Conservation (phyloP, 2,888 invertebrate genomes). For the Andrena trimmerana region DNA sequence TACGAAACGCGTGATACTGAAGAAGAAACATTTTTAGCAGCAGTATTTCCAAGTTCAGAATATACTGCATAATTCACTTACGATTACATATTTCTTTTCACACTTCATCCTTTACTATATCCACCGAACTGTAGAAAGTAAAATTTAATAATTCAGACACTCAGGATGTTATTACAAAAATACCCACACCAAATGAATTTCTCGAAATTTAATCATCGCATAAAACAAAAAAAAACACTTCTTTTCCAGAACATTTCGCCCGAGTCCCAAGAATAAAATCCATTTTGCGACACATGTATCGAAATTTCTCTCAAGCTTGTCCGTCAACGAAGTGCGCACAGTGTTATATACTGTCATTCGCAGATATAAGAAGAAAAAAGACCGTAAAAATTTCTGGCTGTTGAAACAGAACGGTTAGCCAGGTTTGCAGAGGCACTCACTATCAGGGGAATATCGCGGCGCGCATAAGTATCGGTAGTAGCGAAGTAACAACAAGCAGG, state of each 20-base stretch:
- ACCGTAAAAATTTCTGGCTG: conserved; percentile 34
- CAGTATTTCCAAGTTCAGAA: too few species aligned
- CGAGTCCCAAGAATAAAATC: neutral
- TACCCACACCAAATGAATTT: too few species aligned
- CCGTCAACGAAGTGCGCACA: neutral
- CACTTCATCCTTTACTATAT: too few species aligned
- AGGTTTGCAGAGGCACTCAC: conserved; percentile 70
- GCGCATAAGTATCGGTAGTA: conserved; percentile 43
- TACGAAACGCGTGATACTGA: too few species aligned
- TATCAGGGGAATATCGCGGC: conserved; percentile 26
- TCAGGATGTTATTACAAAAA: too few species aligned
- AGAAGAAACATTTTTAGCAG: too few species aligned
- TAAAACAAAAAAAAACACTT: neutral
- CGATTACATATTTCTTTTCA: too few species aligned
- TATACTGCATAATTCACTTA: too few species aligned
- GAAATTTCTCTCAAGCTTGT: neutral
- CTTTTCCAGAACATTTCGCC: neutral
- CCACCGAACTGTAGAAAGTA: too few species aligned
- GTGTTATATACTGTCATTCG: conserved; percentile 13
- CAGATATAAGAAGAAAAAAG: conserved; percentile 67
- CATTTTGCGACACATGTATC: neutral
- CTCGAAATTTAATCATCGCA: too few species aligned
- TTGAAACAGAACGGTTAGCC: conserved; percentile 58
- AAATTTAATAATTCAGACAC: too few species aligned
- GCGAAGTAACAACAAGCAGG: conserved; percentile 63